These are phyloP conservation scores for Mustelus asterias DNA, from an alignment of 2,113 vertebrate species.

Conservation along the genomic window DNA sequence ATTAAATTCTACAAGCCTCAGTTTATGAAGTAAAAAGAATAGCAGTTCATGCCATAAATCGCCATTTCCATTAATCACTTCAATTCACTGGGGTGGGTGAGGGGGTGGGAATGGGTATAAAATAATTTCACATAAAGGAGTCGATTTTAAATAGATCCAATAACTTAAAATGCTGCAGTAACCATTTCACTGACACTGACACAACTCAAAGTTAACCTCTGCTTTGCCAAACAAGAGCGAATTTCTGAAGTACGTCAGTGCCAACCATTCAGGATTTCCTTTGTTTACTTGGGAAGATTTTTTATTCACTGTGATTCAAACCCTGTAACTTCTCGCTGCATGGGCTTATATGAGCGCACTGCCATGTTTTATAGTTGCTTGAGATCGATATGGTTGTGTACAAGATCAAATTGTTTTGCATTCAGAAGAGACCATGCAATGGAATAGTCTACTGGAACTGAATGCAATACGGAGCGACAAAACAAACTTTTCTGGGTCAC, in stretches of 20 bases:
- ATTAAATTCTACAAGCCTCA: conserved; percentile 25
- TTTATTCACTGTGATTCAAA: background rate
- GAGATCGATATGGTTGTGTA: background rate
- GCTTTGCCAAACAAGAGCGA: background rate
- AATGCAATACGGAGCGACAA: background rate
- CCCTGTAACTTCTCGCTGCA: background rate
- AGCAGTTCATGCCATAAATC: background rate
- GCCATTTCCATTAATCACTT: background rate
- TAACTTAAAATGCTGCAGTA: background rate
- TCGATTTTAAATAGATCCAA: background rate
- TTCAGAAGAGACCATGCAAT: background rate
- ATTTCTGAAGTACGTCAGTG: background rate
- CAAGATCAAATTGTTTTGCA: background rate
- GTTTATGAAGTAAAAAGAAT: conserved; percentile 18
- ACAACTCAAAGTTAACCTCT: background rate
- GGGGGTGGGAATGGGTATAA: background rate
- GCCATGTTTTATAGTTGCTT: background rate
- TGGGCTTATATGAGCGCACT: background rate
- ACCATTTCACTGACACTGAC: background rate
- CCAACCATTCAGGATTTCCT: background rate
- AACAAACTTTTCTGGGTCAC: background rate
- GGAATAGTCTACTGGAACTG: background rate
- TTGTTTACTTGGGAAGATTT: background rate
- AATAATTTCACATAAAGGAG: background rate
- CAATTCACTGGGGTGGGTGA: background rate